phyloP scores from a whole-genome alignment of 2,113 vertebrate genomes.

The Grammomys dolichurus region DNA sequence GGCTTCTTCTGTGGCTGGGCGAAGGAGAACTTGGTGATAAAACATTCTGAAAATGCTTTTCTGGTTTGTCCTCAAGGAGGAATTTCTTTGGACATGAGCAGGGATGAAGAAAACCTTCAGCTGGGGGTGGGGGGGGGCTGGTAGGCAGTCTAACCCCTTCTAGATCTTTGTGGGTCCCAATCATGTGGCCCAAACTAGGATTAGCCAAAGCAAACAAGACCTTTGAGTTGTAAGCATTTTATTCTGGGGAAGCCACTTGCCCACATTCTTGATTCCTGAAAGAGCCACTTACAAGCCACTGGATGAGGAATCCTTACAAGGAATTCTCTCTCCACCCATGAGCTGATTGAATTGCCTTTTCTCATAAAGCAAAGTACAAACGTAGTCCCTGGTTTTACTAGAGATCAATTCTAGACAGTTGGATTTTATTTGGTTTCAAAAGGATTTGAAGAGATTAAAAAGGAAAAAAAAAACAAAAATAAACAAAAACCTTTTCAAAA shows the following conservation, averaged over 20 bases:
- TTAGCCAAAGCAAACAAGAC: constrained; percentile 28
- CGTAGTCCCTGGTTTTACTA: neutral
- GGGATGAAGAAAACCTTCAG: neutral
- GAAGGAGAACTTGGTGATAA: neutral
- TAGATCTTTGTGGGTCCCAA: neutral
- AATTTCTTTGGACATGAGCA: constrained; percentile 18
- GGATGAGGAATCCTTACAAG: neutral
- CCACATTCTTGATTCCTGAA: neutral
- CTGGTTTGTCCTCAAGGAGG: neutral
- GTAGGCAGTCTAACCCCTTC: neutral
- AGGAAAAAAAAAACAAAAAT: neutral
- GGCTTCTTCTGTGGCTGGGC: neutral
- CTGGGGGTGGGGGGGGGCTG: no score
- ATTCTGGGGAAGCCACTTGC: neutral
- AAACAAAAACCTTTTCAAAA: neutral
- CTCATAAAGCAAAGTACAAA: neutral
- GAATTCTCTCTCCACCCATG: neutral
- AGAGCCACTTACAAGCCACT: neutral
- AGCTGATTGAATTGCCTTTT: neutral
- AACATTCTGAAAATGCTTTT: neutral
- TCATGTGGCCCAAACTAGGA: neutral
- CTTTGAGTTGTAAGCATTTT: neutral
- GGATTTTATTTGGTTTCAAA: constrained; percentile 17
- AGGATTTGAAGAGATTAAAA: constrained; percentile 25
- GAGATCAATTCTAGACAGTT: neutral